These are phyloP conservation scores for Chloropsis hardwickii DNA, from an alignment of 2,113 vertebrate species.

Conservation along the genomic window DNA sequence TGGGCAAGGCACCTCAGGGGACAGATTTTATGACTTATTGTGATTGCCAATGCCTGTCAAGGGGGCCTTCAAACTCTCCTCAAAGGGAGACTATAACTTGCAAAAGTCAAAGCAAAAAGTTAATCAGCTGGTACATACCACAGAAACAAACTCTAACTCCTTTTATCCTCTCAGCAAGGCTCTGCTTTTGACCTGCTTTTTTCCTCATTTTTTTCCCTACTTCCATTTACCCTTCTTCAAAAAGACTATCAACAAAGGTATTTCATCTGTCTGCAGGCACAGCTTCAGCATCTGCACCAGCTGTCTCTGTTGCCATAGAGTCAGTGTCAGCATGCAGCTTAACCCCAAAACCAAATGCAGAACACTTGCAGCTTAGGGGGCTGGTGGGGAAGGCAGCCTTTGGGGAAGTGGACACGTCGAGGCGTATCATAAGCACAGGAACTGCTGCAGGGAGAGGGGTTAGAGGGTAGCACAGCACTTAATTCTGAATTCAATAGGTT, in stretches of 20 bases:
- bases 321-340: neutral
- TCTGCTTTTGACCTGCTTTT: neutral
- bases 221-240: neutral
- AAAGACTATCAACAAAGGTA: neutral
- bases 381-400: neutral
- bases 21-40: accelerated
- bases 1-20: neutral
- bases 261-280: neutral
- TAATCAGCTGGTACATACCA: neutral
- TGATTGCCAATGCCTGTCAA: neutral
- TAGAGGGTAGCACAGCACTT: neutral
- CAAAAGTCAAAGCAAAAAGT: neutral
- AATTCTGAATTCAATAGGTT: neutral
- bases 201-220: neutral
- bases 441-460: neutral
- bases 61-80: neutral
- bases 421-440: neutral
- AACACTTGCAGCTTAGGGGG: neutral
- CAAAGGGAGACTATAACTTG: neutral
- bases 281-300: neutral
- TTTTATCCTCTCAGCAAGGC: neutral
- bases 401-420: neutral
- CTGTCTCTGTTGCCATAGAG: neutral
- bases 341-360: neutral
- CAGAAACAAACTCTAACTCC: neutral